Conservation (phyloP, 2,888 invertebrate genomes). For the Synanthedon andrenaeformis region DNA sequence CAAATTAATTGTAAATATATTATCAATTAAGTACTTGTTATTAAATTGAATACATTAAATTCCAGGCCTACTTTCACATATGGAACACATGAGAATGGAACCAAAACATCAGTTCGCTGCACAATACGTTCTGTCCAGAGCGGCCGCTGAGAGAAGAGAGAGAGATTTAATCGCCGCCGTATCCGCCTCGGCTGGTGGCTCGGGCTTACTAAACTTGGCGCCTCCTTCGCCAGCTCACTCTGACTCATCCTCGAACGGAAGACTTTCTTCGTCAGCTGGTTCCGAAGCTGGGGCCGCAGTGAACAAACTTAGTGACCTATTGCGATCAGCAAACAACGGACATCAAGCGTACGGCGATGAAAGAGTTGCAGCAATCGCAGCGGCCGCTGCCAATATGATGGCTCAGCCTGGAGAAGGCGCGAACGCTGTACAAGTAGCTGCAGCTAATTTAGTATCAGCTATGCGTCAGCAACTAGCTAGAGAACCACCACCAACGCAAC, state of each 20-base stretch:
- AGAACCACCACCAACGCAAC: slow-evolving; percentile 72
- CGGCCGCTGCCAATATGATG: slow-evolving; percentile 73
- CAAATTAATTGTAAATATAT: too few species aligned
- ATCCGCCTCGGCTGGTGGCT: slow-evolving; percentile 74
- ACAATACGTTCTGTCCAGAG: slow-evolving; percentile 90
- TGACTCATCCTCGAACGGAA: slow-evolving; percentile 87
- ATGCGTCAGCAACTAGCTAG: slow-evolving; percentile 74
- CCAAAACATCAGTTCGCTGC: slow-evolving; percentile 96
- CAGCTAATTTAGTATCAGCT: slow-evolving; percentile 81
- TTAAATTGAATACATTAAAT: slow-evolving; percentile 9
- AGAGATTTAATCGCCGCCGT: slow-evolving; percentile 81
- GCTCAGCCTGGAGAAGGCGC: slow-evolving; percentile 73
- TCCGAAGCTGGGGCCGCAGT: slow-evolving; percentile 78
- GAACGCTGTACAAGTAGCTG: slow-evolving; percentile 78
- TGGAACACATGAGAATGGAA: slow-evolving; percentile 98
- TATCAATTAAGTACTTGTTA: too few species aligned
- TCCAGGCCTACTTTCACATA: slow-evolving; percentile 89
- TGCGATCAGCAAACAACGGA: slow-evolving; percentile 75
- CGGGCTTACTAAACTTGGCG: slow-evolving; percentile 76
- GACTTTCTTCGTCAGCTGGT: slow-evolving; percentile 83
- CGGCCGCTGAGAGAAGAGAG: slow-evolving; percentile 90
- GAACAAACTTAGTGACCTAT: slow-evolving; percentile 70
- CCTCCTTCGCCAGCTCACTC: slow-evolving; percentile 89
- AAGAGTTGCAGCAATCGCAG: slow-evolving; percentile 79
- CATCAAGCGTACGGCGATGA: slow-evolving; percentile 75